A percentile compares a stretch with the other conserved stretches of the same genome.
phyloP scores from a whole-genome alignment of 1,140 invertebrate species.

The Drosophila sechellia region DNA sequence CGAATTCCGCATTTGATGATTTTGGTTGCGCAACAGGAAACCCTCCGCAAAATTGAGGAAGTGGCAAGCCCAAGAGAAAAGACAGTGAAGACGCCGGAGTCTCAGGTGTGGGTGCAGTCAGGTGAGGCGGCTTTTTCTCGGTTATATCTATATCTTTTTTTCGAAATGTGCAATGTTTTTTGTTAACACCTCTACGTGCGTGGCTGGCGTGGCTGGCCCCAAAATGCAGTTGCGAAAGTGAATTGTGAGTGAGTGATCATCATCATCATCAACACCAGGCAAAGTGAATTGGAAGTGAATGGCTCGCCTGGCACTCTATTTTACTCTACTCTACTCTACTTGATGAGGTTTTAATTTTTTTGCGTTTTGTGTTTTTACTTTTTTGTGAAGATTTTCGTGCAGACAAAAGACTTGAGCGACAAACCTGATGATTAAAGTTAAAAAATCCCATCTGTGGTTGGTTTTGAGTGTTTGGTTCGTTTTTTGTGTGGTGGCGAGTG shows the following conservation, averaged over 20 bases:
- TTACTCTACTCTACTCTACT: conserved; percentile 27
- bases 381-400: conserved; percentile 44
- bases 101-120: conserved; percentile 52
- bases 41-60: conserved; percentile 53
- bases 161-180: conserved; percentile 74
- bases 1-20: conserved; percentile 27
- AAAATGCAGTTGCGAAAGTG: conserved; percentile 79
- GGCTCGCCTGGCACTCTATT: conserved; percentile 25
- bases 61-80: conserved; percentile 56
- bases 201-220: conserved; percentile 50
- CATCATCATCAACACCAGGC: conserved; percentile 43
- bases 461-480: conserved; percentile 39
- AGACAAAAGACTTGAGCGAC: conserved; percentile 84
- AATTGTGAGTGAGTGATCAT: conserved; percentile 48
- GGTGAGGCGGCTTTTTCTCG: conserved; percentile 51
- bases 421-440: conserved; percentile 84
- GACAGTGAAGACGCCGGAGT: conserved; percentile 20
- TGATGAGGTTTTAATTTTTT: conserved; percentile 61
- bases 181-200: conserved; percentile 57
- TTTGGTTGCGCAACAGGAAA: conserved; percentile 62
- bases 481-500: conserved; percentile 39
- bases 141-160: conserved; percentile 21
- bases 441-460: conserved; percentile 83
- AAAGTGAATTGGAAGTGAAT: conserved; percentile 62
- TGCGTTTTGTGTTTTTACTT: conserved; percentile 6